Evolutionary conservation across 2,888 invertebrate genomes (phyloP).

Genomic region (Lasioglossum figueresi): DNA sequence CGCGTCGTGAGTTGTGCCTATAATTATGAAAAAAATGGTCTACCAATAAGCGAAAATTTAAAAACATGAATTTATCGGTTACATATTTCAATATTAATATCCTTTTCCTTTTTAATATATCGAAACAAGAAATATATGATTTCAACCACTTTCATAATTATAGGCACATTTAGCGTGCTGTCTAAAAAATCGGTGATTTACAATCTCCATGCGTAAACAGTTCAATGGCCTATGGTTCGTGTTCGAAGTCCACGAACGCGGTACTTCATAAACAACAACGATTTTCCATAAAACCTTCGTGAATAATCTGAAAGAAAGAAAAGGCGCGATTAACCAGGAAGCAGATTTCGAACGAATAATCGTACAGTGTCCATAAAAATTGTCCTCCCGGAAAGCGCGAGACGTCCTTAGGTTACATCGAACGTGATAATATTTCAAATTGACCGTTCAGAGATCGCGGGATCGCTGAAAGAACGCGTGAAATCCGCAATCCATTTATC

Average conservation of each 20-base stretch:
- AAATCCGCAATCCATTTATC: background rate
- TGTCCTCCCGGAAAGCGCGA: background rate
- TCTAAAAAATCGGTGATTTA: background rate
- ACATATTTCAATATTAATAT: too few relatives aligned
- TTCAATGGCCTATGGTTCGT: background rate
- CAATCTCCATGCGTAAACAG: background rate
- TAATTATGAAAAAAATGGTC: too few relatives aligned
- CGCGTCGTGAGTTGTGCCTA: background rate
- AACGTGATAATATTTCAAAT: slow-evolving; percentile 8
- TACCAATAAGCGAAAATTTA: too few relatives aligned
- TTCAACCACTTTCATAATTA: too few relatives aligned
- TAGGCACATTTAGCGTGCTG: background rate
- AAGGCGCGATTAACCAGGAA: background rate
- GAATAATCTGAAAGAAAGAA: too few relatives aligned
- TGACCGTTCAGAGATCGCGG: background rate
- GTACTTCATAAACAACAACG: background rate
- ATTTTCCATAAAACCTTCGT: background rate
- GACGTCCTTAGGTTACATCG: background rate
- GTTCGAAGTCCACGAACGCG: background rate
- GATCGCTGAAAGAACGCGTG: background rate
- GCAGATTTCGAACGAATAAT: background rate
- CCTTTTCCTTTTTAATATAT: too few relatives aligned
- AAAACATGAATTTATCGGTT: too few relatives aligned
- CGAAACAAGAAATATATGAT: too few relatives aligned
- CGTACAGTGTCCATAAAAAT: background rate